phyloP scores from a whole-genome alignment of 2,797 vertebrate species.

The Labroides dimidiatus region DNA sequence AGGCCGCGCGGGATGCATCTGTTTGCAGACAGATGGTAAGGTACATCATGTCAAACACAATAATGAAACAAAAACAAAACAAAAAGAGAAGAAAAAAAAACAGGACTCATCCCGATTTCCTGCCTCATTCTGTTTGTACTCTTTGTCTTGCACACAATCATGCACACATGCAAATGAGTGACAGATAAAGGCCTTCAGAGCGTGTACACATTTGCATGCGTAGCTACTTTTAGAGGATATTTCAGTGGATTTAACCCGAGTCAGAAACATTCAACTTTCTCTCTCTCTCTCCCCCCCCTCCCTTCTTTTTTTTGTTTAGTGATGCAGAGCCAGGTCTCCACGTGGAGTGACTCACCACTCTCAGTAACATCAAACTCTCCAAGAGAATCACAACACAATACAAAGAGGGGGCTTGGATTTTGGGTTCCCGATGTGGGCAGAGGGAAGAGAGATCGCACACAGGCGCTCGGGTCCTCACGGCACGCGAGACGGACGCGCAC shows the following conservation, averaged over 20 bases:
- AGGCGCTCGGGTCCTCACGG: not conserved
- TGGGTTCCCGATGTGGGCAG: conserved; percentile 21
- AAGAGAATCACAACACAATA: conserved; percentile 21
- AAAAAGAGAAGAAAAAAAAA: not conserved
- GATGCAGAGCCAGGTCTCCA: conserved; percentile 40
- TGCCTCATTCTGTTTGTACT: not conserved
- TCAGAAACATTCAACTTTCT: conserved; percentile 30
- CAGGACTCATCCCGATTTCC: not conserved
- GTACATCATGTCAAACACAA: conserved; percentile 6
- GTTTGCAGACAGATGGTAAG: conserved; percentile 37
- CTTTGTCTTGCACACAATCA: not conserved
- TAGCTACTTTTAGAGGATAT: conserved; percentile 10
- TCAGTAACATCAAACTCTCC: conserved; percentile 28
- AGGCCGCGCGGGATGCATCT: conserved; percentile 31
- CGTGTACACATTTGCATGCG: not conserved
- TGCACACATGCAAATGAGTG: not conserved
- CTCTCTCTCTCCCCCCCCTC: conserved; percentile 1
- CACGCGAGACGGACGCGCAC: conserved; percentile 30
- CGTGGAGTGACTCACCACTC: conserved; percentile 46
- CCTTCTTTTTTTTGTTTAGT: conserved; percentile 21
- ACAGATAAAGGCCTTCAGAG: not conserved
- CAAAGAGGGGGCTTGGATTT: conserved; percentile 23
- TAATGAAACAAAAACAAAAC: not conserved
- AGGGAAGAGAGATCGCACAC: conserved; percentile 8
- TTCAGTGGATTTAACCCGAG: conserved; percentile 29